Evolutionary conservation across 2,888 invertebrate species (phyloP).

Genomic region (Monopis laevigella): DNA sequence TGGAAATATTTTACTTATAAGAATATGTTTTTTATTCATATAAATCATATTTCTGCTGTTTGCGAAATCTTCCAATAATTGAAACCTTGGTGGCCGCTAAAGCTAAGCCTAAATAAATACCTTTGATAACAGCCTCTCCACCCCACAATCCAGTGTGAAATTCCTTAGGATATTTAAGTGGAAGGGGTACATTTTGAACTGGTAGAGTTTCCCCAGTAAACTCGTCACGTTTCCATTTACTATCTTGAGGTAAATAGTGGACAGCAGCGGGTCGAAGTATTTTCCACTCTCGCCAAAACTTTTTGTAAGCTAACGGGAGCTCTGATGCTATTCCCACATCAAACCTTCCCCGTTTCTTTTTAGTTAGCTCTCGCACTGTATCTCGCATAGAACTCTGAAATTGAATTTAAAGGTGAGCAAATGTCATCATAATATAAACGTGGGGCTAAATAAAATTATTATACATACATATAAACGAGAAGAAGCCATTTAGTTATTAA

Average conservation of each 20-base stretch:
- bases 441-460: not conserved
- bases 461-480: slow-evolving; percentile 22
- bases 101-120: too few relatives aligned
- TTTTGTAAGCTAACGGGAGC: slow-evolving; percentile 83
- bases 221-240: slow-evolving; percentile 77
- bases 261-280: slow-evolving; percentile 69
- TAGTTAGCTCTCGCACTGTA: slow-evolving; percentile 49
- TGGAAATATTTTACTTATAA: too few relatives aligned
- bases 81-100: too few relatives aligned
- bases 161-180: slow-evolving; percentile 81
- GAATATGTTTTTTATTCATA: too few relatives aligned
- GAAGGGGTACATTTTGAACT: slow-evolving; percentile 80
- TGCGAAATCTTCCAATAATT: too few relatives aligned
- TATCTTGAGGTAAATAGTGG: slow-evolving; percentile 77
- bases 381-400: slow-evolving; percentile 29
- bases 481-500: slow-evolving; percentile 14
- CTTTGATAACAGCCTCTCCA: slow-evolving; percentile 93
- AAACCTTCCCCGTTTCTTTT: slow-evolving; percentile 60
- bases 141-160: slow-evolving; percentile 92
- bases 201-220: slow-evolving; percentile 76
- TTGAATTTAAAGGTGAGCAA: too few relatives aligned
- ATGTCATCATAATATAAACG: too few relatives aligned
- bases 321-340: slow-evolving; percentile 73
- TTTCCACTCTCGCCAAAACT: slow-evolving; percentile 89
- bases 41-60: too few relatives aligned